Conservation (phyloP, 2,797 vertebrate genomes). For the Cuculus canorus region DNA sequence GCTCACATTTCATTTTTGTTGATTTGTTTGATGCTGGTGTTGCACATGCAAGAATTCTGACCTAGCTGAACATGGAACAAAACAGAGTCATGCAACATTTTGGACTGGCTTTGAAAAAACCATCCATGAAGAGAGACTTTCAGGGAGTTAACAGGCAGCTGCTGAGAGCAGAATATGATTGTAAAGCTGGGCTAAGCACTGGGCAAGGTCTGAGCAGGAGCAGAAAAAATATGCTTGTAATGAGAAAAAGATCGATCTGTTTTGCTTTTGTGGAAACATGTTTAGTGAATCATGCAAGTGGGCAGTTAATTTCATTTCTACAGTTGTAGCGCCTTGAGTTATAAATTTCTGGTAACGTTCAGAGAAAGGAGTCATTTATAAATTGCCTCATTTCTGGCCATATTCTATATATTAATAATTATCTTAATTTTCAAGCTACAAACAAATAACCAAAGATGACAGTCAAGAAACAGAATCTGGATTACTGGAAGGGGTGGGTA, state of each 20-base stretch:
- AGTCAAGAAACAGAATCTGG: neutral
- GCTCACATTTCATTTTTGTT: neutral
- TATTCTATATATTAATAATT: neutral
- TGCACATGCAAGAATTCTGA: neutral
- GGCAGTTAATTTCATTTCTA: slow-evolving; percentile 36
- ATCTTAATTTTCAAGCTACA: neutral
- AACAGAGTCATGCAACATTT: neutral
- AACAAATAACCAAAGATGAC: neutral
- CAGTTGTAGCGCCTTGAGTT: neutral
- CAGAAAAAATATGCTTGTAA: neutral
- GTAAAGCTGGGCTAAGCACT: neutral
- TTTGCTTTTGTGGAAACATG: slow-evolving; percentile 43
- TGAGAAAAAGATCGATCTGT: slow-evolving; percentile 6
- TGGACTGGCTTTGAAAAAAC: neutral
- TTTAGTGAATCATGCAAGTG: slow-evolving; percentile 46
- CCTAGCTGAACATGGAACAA: neutral
- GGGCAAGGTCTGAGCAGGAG: neutral
- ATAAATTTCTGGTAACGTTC: slow-evolving; percentile 20
- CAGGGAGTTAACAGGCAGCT: neutral
- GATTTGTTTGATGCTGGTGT: neutral
- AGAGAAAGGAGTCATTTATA: neutral
- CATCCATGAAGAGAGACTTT: neutral
- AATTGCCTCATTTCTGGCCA: slow-evolving; percentile 4
- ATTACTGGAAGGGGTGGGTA: neutral
- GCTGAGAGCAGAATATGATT: neutral